phyloP scores from a whole-genome alignment of 1,140 invertebrate species.

The Brevipalpus yothersi region DNA sequence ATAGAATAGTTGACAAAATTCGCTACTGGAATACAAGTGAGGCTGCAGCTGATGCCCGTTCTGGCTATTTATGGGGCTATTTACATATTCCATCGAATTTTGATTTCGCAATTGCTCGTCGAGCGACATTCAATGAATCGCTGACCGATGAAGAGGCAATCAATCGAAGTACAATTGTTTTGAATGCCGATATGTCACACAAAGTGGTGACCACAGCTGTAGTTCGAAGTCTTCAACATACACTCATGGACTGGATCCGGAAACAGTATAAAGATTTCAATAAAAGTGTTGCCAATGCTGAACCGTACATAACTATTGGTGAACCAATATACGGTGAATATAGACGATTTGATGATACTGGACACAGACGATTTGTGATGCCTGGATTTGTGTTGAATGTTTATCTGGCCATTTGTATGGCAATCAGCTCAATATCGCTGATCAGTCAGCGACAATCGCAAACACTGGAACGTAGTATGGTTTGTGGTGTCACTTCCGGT shows the following conservation, averaged over 20 bases:
- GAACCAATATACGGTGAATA: conserved; percentile 59
- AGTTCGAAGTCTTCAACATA: neutral
- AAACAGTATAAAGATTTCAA: conserved; percentile 6
- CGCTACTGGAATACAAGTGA: neutral
- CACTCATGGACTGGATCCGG: conserved; percentile 10
- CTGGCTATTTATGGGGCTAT: neutral
- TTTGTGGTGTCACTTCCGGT: conserved; percentile 46
- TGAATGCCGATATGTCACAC: neutral
- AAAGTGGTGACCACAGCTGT: neutral
- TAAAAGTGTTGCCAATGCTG: neutral
- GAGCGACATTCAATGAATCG: neutral
- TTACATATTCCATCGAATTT: neutral
- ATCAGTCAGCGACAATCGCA: conserved; percentile 75
- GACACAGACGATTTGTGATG: conserved; percentile 39
- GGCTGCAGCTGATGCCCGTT: neutral
- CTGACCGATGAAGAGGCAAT: neutral
- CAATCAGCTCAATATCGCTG: conserved; percentile 65
- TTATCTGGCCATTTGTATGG: conserved; percentile 81
- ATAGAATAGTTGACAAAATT: neutral
- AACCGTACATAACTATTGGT: conserved; percentile 32
- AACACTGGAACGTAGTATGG: conserved; percentile 58
- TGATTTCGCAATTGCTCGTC: neutral
- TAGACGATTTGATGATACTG: conserved; percentile 37
- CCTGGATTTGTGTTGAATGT: conserved; percentile 33
- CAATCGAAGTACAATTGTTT: neutral